A percentile compares a stretch with the other conserved stretches of the same genome.
Evolutionary conservation across 2,797 vertebrate species (phyloP).

Genomic region (Rhabdophis nuchalis): DNA sequence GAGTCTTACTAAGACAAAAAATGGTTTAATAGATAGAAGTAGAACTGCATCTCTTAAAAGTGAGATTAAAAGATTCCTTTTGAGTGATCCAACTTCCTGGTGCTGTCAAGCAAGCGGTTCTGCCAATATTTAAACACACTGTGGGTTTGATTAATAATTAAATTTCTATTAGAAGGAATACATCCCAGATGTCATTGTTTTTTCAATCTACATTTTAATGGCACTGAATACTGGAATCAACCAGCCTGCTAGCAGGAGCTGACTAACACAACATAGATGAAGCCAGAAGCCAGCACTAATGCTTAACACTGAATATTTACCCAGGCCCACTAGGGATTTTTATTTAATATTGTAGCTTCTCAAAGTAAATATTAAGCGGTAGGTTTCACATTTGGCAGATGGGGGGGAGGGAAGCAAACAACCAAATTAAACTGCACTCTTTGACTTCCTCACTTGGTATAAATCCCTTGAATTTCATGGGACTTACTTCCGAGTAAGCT

Average conservation of each 20-base stretch:
- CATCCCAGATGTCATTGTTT: conserved; percentile 47
- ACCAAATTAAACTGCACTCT: not conserved
- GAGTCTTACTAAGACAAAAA: not conserved
- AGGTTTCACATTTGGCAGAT: conserved; percentile 20
- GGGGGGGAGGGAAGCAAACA: not conserved
- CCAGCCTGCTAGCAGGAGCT: not conserved
- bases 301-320: conserved; percentile 21
- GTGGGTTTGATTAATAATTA: conserved; percentile 54
- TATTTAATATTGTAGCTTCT: conserved; percentile 20
- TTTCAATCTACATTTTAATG: conserved; percentile 41
- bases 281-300: conserved; percentile 15
- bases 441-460: not conserved
- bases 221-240: conserved; percentile 29
- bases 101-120: conserved; percentile 27
- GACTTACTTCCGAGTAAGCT: not conserved
- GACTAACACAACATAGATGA: not conserved
- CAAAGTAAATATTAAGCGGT: conserved; percentile 14
- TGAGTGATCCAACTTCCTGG: conserved; percentile 45
- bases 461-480: not conserved
- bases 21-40: not conserved
- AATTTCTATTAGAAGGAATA: conserved; percentile 46
- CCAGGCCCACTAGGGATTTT: conserved; percentile 29
- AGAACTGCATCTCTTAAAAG: not conserved
- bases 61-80: conserved; percentile 38
- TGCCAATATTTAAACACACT: conserved; percentile 47